phyloP scores from a whole-genome alignment of 2,797 vertebrate genomes.

The Sciaenops ocellatus region DNA sequence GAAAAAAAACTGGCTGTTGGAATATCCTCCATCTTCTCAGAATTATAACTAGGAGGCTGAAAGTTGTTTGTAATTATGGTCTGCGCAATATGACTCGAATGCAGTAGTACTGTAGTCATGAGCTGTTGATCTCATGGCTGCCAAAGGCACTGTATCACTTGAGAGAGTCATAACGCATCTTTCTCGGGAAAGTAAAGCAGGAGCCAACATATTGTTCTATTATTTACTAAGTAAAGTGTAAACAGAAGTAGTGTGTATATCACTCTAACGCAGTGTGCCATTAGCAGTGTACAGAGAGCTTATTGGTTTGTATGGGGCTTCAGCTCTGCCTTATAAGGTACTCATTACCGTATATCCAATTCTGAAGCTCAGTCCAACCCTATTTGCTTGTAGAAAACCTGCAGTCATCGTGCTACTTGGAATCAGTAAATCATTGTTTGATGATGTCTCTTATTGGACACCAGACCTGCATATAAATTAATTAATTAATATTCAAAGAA shows the following conservation, averaged over 20 bases:
- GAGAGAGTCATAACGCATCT: neutral
- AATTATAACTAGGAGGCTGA: neutral
- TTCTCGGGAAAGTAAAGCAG: neutral
- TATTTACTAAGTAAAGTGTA: neutral
- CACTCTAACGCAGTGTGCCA: neutral
- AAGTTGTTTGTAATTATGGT: constrained; percentile 8
- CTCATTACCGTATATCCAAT: constrained; percentile 4
- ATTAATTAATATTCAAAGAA: constrained; percentile 32
- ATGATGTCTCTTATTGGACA: neutral
- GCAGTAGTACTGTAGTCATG: neutral
- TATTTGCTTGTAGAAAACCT: constrained; percentile 20
- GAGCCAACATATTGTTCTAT: neutral
- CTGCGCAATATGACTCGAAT: neutral
- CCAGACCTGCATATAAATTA: neutral
- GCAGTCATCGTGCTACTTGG: constrained; percentile 8
- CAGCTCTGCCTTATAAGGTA: neutral
- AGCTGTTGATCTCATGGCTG: neutral
- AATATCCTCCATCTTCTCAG: neutral
- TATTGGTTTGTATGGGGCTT: constrained; percentile 28
- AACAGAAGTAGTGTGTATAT: constrained; percentile 1
- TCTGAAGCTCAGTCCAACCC: constrained; percentile 4
- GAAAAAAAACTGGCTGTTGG: too few relatives aligned
- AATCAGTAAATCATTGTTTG: constrained; percentile 15
- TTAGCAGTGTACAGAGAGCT: neutral
- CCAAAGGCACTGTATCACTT: too few relatives aligned